phyloP scores from a whole-genome alignment of 1,140 invertebrate genomes.

The Metopolophium dirhodum region DNA sequence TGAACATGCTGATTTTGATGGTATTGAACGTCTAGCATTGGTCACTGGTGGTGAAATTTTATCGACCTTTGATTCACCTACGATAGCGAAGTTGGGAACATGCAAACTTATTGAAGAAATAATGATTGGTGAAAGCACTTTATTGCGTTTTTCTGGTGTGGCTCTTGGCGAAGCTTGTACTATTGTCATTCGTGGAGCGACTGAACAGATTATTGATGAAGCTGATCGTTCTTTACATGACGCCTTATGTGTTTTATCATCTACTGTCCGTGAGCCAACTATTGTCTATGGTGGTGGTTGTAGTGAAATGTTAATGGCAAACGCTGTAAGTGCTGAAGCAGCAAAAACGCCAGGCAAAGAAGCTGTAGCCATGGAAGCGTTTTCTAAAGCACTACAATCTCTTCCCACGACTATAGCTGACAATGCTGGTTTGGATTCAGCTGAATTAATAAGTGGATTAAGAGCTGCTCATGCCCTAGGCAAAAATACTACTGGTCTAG shows the following conservation, averaged over 20 bases:
- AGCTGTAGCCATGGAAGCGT: slow-evolving; percentile 95
- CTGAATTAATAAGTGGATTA: slow-evolving; percentile 89
- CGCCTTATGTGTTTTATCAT: slow-evolving; percentile 94
- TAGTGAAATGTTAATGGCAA: slow-evolving; percentile 96
- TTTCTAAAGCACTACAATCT: slow-evolving; percentile 84
- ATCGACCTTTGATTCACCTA: slow-evolving; percentile 96
- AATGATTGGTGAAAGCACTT: slow-evolving; percentile 97
- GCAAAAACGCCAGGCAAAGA: slow-evolving; percentile 94
- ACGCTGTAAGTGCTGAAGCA: slow-evolving; percentile 83
- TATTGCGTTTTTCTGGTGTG: slow-evolving; percentile 95
- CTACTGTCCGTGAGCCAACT: slow-evolving; percentile 91
- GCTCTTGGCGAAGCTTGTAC: slow-evolving; percentile 96
- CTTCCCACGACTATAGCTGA: slow-evolving; percentile 96
- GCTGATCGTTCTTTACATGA: slow-evolving; percentile 98
- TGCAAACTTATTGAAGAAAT: slow-evolving; percentile 97
- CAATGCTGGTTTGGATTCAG: slow-evolving; percentile 98
- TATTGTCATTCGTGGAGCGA: slow-evolving; percentile 96
- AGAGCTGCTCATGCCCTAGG: slow-evolving; percentile 87
- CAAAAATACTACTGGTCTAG: slow-evolving; percentile 78
- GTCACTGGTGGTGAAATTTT: slow-evolving; percentile 99
- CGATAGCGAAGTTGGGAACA: slow-evolving; percentile 89
- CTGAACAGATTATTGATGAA: slow-evolving; percentile 98
- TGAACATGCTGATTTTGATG: slow-evolving; percentile 99
- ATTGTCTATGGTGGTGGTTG: slow-evolving; percentile 93
- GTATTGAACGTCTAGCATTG: slow-evolving; percentile 94